Evolutionary conservation across 2,797 vertebrate genomes (phyloP).

Genomic region (Strix occidentalis): DNA sequence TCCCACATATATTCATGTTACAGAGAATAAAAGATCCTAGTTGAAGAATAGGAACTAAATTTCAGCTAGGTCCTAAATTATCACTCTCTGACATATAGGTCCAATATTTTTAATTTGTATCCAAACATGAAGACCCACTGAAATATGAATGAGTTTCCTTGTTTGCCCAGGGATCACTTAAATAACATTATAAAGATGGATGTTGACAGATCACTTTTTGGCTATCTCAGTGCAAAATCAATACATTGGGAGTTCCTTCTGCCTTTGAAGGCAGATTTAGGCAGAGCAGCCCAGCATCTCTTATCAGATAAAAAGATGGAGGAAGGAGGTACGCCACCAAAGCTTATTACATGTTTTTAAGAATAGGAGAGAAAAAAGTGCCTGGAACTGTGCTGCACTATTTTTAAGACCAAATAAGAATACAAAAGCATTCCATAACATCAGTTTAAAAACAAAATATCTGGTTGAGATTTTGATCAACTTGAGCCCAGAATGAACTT

Average conservation of each 20-base stretch:
- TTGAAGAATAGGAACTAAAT: neutral
- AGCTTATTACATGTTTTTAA: neutral
- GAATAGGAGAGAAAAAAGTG: neutral
- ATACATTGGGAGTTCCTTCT: neutral
- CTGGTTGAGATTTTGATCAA: neutral
- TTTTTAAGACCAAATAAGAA: neutral
- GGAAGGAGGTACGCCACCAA: fast-evolving
- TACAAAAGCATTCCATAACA: neutral
- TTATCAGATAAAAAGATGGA: neutral
- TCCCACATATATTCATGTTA: neutral
- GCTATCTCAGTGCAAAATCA: neutral
- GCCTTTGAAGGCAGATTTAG: neutral
- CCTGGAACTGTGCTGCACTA: neutral
- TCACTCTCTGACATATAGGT: neutral
- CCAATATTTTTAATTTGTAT: neutral
- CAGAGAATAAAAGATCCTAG: neutral
- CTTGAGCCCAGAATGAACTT: neutral
- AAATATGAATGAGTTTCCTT: neutral
- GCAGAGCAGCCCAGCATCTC: neutral
- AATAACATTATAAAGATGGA: neutral
- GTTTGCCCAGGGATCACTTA: neutral
- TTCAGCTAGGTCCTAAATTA: neutral
- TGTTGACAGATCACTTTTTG: neutral
- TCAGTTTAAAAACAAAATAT: neutral
- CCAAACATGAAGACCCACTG: neutral